Base-by-base conservation (phyloP, 2,888 invertebrate species). In the Pocota personata region DNA sequence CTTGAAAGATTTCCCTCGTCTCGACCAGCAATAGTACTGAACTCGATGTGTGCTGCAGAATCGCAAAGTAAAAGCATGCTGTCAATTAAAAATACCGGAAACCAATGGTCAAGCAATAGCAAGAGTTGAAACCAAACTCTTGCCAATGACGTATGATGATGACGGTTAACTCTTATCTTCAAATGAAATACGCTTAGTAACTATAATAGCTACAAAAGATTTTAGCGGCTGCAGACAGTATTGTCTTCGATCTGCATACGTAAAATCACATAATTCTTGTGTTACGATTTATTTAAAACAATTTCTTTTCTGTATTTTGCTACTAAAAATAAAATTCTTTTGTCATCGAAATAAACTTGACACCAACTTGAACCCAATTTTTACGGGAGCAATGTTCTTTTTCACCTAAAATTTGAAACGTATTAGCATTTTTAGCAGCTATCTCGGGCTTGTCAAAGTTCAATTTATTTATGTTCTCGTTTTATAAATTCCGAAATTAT, bases 261-360 rank as follows among this genome's bases (percentile, higher is more conserved):
- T 19, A 16, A 16, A 16, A 8, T 43, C 43, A 43, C 43, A 43
- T 4, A 37, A 43, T 43, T 16, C 8, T 16, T 16, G 8, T 14
- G 6, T 14, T 5, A 14, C 3, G 2, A 2, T 35, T 35, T 35
- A 40, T n/a, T n/a, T n/a, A 40, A 32, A 6, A 14, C 4, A 14
- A 14, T 14, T 40, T 40, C 6, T 1, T 1, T 16, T 43, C n/a
- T n/a, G 16, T 16, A 32, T 32, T 16, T 1, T 6, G 12, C 8
- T 10, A 14, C 64, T 75, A 75, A 66, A 75, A 57, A 66, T 57
- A 75, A 66, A 52, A 32, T n/a, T 43, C 1, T n/a, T 66, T 35
- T 64, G 62, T 64, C 62, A 55, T 64, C 73, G 52, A 55, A 64
- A 43, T 75, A 75, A 75, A 57, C 75, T 66, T 75, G 57, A 75